Evolutionary conservation across 2,113 vertebrate species (phyloP), one percentile per base, ranked within the genome.

Genomic region (Smithornis capensis): DNA sequence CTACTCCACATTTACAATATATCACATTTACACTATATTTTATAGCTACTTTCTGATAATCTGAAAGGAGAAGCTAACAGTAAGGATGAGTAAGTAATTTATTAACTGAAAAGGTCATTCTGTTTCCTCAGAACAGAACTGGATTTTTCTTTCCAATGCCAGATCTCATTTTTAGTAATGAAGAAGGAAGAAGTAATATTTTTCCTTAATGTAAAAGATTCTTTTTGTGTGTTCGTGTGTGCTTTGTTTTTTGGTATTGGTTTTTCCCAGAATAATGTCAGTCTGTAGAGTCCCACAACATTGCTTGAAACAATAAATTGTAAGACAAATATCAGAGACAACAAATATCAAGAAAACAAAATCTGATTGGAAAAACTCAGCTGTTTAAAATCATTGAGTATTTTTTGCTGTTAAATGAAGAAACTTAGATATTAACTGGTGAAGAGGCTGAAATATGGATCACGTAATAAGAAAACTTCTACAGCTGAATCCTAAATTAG

Each of bases 161-260:
- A 27, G 55, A 79, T 68, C 5, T 16, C 3, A 1, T 5, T 76
- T 90, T n/a, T 67, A 83, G 42, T 5, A 28, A 50, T 7, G 0
- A 2, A 50, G 19, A 90, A 12, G 19, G 63, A 62, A 68, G 5
- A 87, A 7, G 1, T 53, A 24, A 24, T 28, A 44, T 14, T 85
- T 82, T 94, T 38, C 9, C 4, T 49, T 75, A 52, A 42, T 25
- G 10, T 27, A 12, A 69, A 55, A 50, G 0, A 38, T 57, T 65
- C 12, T 86, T 56, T 65, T 23, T 27, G 3, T 65, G 7, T 50
- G 9, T 45, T 87, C 81, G 24, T 4, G 1, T 56, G 5, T 56
- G 11, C 4, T 24, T 40, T 11, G 0, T 17, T 45, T 62, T 68
- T 65, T 44, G 11, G 8, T n/a, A 12, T 28, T 57, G 4, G 5